Conservation (phyloP, 1,140 invertebrate species). For the Habropoda laboriosa region DNA sequence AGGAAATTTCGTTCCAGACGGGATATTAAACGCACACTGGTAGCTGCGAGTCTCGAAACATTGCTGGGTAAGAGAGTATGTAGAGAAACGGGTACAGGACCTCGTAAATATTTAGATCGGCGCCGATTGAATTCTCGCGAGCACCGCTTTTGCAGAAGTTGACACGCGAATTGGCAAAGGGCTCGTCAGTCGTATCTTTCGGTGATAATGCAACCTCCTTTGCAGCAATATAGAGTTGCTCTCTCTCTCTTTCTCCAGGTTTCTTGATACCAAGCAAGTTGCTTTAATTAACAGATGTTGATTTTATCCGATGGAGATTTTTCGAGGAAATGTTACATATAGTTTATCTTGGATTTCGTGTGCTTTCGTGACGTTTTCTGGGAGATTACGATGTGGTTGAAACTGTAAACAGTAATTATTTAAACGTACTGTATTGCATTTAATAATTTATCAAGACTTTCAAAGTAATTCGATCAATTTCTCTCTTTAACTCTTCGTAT, state of each 20-base stretch:
- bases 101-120: constrained; percentile 34
- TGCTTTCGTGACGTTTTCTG: no score
- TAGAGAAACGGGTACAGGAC: background rate
- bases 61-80: background rate
- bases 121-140: background rate
- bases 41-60: background rate
- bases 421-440: no score
- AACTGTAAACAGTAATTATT: no score
- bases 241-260: background rate
- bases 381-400: no score
- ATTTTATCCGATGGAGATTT: no score
- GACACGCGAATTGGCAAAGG: background rate
- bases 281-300: no score
- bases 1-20: constrained; percentile 1
- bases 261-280: background rate
- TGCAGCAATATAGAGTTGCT: background rate
- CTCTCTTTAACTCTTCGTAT: no score
- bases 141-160: background rate
- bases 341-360: no score
- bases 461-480: no score
- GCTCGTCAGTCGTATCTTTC: background rate
- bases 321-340: no score
- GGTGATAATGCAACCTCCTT: background rate
- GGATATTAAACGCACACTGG: constrained; percentile 26
- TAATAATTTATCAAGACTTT: no score